Evolutionary conservation across 1,140 invertebrate genomes (phyloP).

Genomic region (Ips nitidus): DNA sequence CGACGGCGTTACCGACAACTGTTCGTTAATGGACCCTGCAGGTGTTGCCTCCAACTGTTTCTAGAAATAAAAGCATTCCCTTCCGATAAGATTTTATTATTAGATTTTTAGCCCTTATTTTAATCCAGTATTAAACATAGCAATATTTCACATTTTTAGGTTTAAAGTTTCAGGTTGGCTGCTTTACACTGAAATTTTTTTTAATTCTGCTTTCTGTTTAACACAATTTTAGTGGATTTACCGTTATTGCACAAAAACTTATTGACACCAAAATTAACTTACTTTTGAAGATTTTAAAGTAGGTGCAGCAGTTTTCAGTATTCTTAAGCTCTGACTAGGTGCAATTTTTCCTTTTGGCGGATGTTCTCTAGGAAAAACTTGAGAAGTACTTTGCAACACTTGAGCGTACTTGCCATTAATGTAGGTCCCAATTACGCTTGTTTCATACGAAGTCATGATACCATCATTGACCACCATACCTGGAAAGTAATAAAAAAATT

Average conservation of each 20-base stretch:
- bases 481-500: not conserved
- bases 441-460: conserved; percentile 81
- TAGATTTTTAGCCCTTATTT: too few relatives aligned
- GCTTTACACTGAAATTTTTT: too few relatives aligned
- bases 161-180: too few relatives aligned
- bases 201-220: too few relatives aligned
- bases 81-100: not conserved
- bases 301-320: conserved; percentile 72
- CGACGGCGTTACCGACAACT: conserved; percentile 57
- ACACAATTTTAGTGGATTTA: not conserved
- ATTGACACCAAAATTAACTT: conserved; percentile 4
- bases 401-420: conserved; percentile 86
- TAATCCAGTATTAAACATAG: too few relatives aligned
- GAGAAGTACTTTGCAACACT: conserved; percentile 58
- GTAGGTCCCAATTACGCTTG: conserved; percentile 83
- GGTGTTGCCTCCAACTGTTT: conserved; percentile 65
- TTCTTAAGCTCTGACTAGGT: conserved; percentile 65
- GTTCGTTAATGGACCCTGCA: conserved; percentile 57
- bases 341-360: conserved; percentile 61
- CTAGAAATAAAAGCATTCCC: conserved; percentile 38
- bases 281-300: conserved; percentile 48
- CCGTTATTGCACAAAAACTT: not conserved
- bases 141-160: too few relatives aligned
- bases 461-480: conserved; percentile 72
- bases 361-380: conserved; percentile 41